Base-by-base conservation (phyloP, 2,797 vertebrate species). In the Mormyrops attenuatus region DNA sequence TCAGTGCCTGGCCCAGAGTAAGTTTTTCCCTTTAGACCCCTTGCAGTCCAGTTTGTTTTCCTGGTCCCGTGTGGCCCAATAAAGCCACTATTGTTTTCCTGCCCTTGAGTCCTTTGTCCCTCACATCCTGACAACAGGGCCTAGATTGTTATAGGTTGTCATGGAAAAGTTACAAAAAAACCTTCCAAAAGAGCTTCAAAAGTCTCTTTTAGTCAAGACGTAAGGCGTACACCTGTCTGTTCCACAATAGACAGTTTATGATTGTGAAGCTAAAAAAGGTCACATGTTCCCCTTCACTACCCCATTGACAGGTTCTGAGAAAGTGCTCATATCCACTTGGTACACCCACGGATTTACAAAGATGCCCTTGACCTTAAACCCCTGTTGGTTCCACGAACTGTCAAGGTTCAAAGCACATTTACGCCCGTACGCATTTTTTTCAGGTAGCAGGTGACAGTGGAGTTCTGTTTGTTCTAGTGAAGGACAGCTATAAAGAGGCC, bases 331-430 rank as follows among this genome's bases (percentile, higher is more conserved):
- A 98, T 15, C 98, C 98, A 91, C 97, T 99, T 77, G 69, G 30
- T 20, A 38, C 69, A 77, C 34, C 34, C 41, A 20, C 11, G 5
- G 11, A 55, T 22, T 38, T 47, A 34, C 88, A 26, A 47, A 47
- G 9, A 60, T 57, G 73, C 11, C 88, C 88, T 88, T 80, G 50
- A 88, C 82, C 82, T 50, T 47, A 47, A 47, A 85, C n/a, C 82
- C 41, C 44, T n/a, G 3, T 57, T 97, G 93, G 99, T 95, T 88
- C 97, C 98, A 20, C 69, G 69, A 77, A 77, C 69, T 41, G 69
- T 41, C 34, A 77, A 91, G 97, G 96, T 84, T 98, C 98, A 41
- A 97, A 97, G 93, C 95, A 98, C 91, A 99, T 94, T 95, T 98
- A 97, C 7, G 95, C 95, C 94, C 98, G 5, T 85, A 96, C 97